phyloP scores from a whole-genome alignment of 2,888 invertebrate genomes.

The Choreutis nemorana region DNA sequence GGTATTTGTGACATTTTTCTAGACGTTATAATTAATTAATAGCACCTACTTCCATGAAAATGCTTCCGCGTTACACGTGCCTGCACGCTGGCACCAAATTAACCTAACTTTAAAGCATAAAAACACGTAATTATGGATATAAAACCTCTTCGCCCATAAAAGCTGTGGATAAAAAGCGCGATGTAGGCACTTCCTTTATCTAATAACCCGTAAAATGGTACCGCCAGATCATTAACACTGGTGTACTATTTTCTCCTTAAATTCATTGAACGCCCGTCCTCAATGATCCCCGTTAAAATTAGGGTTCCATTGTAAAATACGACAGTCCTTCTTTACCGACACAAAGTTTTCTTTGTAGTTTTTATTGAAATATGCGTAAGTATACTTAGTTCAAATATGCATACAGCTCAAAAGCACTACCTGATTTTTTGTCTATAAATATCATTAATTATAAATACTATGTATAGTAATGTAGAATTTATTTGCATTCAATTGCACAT shows the following conservation, averaged over 20 bases:
- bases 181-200: conserved; percentile 50
- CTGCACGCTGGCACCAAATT: conserved; percentile 36
- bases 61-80: conserved; percentile 17
- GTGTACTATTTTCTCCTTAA: conserved; percentile 43
- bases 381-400: too few species aligned
- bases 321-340: too few species aligned
- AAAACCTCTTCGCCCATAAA: conserved; percentile 57
- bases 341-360: too few species aligned
- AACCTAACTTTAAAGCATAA: conserved; percentile 37
- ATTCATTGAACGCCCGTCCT: conserved; percentile 59
- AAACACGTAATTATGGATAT: conserved; percentile 57
- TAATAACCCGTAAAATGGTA: conserved; percentile 48
- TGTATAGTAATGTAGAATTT: too few species aligned
- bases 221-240: conserved; percentile 51
- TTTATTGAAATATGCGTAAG: too few species aligned
- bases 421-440: too few species aligned
- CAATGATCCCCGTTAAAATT: conserved; percentile 54
- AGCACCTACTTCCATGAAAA: conserved; percentile 5
- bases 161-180: conserved; percentile 53
- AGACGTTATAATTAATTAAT: conserved; percentile 3
- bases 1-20: conserved; percentile 1
- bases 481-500: too few species aligned
- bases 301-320: too few species aligned
- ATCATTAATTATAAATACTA: too few species aligned
- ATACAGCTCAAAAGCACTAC: too few species aligned